Conservation (phyloP, 2,888 invertebrate genomes). For the Amorpha juglandis region DNA sequence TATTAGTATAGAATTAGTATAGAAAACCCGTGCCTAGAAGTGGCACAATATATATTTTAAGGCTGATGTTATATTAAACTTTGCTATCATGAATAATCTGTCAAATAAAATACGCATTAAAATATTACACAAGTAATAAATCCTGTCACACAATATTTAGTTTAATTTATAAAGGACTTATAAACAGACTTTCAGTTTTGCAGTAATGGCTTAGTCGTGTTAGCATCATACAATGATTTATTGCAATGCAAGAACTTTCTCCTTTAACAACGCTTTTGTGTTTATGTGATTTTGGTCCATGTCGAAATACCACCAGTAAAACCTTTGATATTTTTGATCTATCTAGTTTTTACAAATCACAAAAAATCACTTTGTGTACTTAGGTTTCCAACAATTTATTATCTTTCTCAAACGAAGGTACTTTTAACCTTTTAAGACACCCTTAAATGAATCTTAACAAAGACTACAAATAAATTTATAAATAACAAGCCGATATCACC, state of each 20-base stretch:
- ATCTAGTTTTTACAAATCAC: no score
- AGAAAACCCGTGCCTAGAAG: no score
- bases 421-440: no score
- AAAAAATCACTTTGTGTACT: no score
- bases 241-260: conserved; percentile 17
- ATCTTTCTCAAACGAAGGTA: no score
- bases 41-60: no score
- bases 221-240: conserved; percentile 9
- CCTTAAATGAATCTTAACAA: background rate
- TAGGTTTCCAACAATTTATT: no score
- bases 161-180: conserved; percentile 5
- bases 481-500: background rate
- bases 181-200: conserved; percentile 2
- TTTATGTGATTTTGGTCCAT: background rate
- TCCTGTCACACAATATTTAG: background rate
- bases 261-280: conserved; percentile 2
- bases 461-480: background rate
- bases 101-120: no score
- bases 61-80: no score
- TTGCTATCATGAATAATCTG: no score
- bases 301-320: background rate
- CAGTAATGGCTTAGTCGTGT: conserved; percentile 6
- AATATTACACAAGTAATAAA: background rate
- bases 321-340: no score
- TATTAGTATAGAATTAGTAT: no score